phyloP scores from a whole-genome alignment of 2,888 invertebrate genomes.

The Pyrrhia umbra region DNA sequence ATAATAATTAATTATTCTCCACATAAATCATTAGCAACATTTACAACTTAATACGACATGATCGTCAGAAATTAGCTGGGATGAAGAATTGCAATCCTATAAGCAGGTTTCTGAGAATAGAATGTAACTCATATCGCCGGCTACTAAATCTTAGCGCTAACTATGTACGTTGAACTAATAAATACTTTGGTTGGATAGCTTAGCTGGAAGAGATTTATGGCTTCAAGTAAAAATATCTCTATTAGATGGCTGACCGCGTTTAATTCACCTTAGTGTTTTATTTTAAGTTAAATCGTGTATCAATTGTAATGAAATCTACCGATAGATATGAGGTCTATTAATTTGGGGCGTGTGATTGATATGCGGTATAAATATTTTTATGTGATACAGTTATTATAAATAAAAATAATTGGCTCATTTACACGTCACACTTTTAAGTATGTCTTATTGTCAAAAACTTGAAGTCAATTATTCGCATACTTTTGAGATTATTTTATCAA shows the following conservation, averaged over 20 bases:
- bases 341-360: too few relatives aligned
- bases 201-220: conserved; percentile 20
- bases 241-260: conserved; percentile 1
- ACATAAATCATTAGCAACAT: neutral
- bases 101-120: conserved; percentile 23
- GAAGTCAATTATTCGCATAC: too few relatives aligned
- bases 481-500: too few relatives aligned
- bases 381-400: too few relatives aligned
- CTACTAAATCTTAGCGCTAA: conserved; percentile 42
- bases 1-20: too few relatives aligned
- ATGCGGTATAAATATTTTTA: too few relatives aligned
- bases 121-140: conserved; percentile 20
- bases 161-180: conserved; percentile 12
- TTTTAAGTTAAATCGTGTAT: too few relatives aligned
- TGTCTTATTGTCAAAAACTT: too few relatives aligned
- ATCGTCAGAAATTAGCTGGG: conserved; percentile 27
- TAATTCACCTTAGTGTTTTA: neutral
- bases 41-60: conserved; percentile 9
- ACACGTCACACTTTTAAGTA: too few relatives aligned
- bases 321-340: too few relatives aligned
- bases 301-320: too few relatives aligned
- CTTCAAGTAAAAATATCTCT: neutral
- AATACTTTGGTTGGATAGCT: conserved; percentile 10
- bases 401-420: too few relatives aligned
- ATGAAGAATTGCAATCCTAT: conserved; percentile 15